Base-by-base conservation (phyloP, 23 tunicate species). In the Styela plicata region DNA sequence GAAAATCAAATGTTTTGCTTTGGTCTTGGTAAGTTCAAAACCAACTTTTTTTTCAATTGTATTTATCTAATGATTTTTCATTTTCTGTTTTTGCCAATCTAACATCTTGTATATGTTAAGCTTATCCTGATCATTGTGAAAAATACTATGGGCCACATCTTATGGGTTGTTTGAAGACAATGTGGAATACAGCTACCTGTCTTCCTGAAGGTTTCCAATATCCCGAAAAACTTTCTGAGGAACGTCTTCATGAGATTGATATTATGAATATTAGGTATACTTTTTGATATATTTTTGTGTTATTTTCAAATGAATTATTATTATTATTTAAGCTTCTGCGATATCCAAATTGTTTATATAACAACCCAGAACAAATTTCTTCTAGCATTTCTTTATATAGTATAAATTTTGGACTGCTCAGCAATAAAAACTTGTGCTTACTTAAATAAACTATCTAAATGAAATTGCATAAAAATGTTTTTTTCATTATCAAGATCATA, bases 61-160 rank as follows among this genome's bases (percentile, higher is more conserved):
- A 61, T 61, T 61, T 61, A 19, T 61, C 21, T 61, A 61, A 19
- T 61, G 21, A 19, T 21, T 68, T 16, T 16, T 23, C 17, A 16
- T 68, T 68, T 23, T 16, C 27, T 68, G 10, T 21, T 21, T 68
- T 31, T 23, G 73, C 27, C n/a, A 23, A 68, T 68, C 73, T 31
- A 21, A 24, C 24, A 74, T 0, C 31, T 34, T 74, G 79, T 74
- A 34, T 31, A 18, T 31, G 33, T 18, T 74, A 31, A 22, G 31
- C 31, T 74, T 52, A 53, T 17, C 79, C 79, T 31, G 53, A 74
- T 74, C 57, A 52, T n/a, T n/a, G n/a, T n/a, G n/a, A n/a, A n/a
- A n/a, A n/a, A n/a, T n/a, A n/a, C n/a, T n/a, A n/a, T n/a, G 73
- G 73, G 16, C 73, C 73, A 21, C 73, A 68, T 68, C 73, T 31